Conservation (phyloP, 2,113 vertebrate genomes). For the Athene cunicularia region DNA sequence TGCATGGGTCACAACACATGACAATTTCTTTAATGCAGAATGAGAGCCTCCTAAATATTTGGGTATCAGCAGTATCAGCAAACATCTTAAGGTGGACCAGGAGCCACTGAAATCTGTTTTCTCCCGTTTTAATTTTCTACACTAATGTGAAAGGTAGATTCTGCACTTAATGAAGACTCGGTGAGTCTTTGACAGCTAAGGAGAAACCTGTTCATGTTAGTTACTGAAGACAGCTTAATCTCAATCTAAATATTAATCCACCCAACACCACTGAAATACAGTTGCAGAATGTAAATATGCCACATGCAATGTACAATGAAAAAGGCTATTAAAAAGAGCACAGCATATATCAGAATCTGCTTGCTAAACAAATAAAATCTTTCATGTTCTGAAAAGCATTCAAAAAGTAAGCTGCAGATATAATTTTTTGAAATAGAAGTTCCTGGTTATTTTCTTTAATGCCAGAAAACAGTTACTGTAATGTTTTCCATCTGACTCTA, state of each 20-base stretch:
- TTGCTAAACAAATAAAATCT: background rate
- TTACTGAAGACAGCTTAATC: background rate
- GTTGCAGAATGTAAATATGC: background rate
- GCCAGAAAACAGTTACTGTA: background rate
- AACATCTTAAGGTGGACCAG: background rate
- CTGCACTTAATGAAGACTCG: background rate
- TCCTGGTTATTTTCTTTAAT: background rate
- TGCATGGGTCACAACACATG: background rate
- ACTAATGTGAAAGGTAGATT: background rate
- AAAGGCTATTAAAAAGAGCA: background rate
- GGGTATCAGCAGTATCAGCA: background rate
- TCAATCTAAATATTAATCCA: background rate
- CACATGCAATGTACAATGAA: background rate
- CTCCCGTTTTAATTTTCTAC: background rate
- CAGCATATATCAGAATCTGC: background rate
- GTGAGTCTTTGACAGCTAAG: background rate
- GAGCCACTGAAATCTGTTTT: background rate
- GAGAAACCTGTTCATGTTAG: background rate
- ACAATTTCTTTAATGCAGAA: background rate
- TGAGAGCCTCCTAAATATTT: background rate
- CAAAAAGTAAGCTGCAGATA: background rate
- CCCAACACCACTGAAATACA: background rate
- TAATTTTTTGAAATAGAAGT: background rate
- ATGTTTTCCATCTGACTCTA: conserved; percentile 6
- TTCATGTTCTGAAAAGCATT: background rate